These are phyloP conservation scores for Cryptops parisi DNA, from an alignment of 2,888 invertebrate species.

Conservation along the genomic window DNA sequence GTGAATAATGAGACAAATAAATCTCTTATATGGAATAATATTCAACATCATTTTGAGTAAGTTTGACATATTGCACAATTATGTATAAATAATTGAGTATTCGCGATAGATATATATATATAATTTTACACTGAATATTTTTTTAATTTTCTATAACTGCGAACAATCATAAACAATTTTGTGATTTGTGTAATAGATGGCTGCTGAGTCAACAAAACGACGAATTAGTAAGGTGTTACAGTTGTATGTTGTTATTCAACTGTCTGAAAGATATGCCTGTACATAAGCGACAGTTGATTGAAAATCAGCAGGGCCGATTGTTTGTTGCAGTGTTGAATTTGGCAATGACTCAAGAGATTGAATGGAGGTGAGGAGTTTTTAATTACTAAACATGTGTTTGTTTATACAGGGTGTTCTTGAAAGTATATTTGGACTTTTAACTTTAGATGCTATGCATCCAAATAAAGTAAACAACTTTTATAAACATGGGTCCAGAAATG, in stretches of 20 bases:
- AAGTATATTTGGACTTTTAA: no score
- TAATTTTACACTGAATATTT: not conserved
- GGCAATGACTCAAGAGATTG: not conserved
- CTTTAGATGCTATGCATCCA: no score
- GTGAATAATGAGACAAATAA: constrained; percentile 42
- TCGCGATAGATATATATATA: no score
- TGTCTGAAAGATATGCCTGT: not conserved
- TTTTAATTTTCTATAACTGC: no score
- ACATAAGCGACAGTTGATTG: not conserved
- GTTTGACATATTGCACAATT: not conserved
- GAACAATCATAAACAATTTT: no score
- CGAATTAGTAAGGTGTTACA: constrained; percentile 4
- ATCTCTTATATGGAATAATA: constrained; percentile 38
- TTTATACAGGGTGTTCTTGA: no score
- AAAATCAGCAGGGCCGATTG: not conserved
- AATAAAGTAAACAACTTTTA: no score
- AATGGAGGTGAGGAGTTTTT: constrained; percentile 1
- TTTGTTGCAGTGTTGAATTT: not conserved
- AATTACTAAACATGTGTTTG: no score
- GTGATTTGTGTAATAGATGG: constrained; percentile 7
- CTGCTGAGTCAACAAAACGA: constrained; percentile 2
- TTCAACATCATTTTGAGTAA: not conserved
- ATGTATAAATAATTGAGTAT: no score
- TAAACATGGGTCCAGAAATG: no score
- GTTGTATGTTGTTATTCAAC: constrained; percentile 14